A percentile compares a stretch with the other conserved stretches of the same genome.
Evolutionary conservation across 30 jellyfish, hydroid and myxozoan genomes (phyloP).

Genomic region (Aurelia coerulea): DNA sequence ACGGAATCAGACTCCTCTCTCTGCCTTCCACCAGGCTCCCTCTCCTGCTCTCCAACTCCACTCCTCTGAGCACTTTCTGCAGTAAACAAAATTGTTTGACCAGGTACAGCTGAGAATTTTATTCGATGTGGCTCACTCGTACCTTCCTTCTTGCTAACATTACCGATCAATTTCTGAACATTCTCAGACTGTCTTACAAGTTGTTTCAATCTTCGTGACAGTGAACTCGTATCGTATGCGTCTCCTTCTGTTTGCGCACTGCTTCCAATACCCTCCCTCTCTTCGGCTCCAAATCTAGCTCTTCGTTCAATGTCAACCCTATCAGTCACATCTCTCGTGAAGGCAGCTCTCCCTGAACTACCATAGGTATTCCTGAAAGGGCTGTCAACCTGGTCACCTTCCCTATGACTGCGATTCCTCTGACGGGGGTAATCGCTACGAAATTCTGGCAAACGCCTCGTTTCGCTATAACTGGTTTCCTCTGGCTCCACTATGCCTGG

Average conservation of each 20-base stretch:
- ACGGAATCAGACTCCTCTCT: neutral
- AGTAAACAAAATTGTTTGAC: neutral
- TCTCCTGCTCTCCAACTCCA: neutral
- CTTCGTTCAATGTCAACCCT: neutral
- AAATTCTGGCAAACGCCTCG: neutral
- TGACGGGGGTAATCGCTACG: neutral
- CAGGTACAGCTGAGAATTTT: conserved; percentile 1
- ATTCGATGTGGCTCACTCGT: neutral
- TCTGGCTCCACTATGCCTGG: neutral
- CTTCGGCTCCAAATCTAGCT: neutral
- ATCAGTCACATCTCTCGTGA: neutral
- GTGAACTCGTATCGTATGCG: conserved; percentile 60
- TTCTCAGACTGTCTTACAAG: conserved; percentile 90
- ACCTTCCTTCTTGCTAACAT: conserved; percentile 44
- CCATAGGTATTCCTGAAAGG: neutral
- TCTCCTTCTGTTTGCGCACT: neutral
- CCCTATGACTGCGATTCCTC: conserved; percentile 3
- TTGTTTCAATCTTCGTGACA: conserved; percentile 69
- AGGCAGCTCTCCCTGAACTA: neutral
- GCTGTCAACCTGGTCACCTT: neutral
- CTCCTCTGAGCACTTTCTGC: neutral
- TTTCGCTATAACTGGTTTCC: neutral
- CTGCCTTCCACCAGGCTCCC: neutral
- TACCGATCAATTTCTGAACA: conserved; percentile 63
- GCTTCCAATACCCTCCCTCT: neutral